Evolutionary conservation across 2,888 invertebrate species (phyloP).

Genomic region (Eumerus sabulonum): DNA sequence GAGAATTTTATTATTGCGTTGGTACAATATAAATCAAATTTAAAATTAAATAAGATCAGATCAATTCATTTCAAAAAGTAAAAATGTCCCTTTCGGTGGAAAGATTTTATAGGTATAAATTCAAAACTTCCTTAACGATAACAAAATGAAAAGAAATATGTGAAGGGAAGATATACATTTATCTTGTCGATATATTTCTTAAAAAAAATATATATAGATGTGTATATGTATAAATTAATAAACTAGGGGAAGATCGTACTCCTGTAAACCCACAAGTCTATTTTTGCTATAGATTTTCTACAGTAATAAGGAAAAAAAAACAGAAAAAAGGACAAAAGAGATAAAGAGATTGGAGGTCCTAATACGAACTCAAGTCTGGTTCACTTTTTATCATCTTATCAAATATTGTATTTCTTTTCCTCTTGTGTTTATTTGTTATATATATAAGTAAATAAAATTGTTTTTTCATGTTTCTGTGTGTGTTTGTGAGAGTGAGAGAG

Average conservation of each 20-base stretch:
- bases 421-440: slow-evolving; percentile 51
- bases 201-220: slow-evolving; percentile 21
- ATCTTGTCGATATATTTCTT: slow-evolving; percentile 20
- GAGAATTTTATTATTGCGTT: too few relatives aligned
- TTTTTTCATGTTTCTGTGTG: slow-evolving; percentile 71
- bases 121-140: slow-evolving; percentile 26
- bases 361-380: slow-evolving; percentile 53
- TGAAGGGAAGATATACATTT: slow-evolving; percentile 37
- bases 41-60: too few relatives aligned
- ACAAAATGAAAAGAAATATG: slow-evolving; percentile 22
- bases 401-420: slow-evolving; percentile 25
- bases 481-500: slow-evolving; percentile 30
- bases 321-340: slow-evolving; percentile 22
- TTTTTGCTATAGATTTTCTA: slow-evolving; percentile 44
- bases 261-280: slow-evolving; percentile 56
- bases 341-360: slow-evolving; percentile 37
- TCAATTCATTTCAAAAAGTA: too few relatives aligned
- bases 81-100: too few relatives aligned
- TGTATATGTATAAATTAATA: slow-evolving; percentile 1
- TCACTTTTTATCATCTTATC: slow-evolving; percentile 46
- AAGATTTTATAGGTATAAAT: background rate
- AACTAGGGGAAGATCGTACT: slow-evolving; percentile 32
- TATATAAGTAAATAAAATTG: slow-evolving; percentile 46
- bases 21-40: too few relatives aligned
- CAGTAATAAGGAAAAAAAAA: background rate